Base-by-base conservation (phyloP, 1,140 invertebrate species). In the Rhagoletis pomonella region DNA sequence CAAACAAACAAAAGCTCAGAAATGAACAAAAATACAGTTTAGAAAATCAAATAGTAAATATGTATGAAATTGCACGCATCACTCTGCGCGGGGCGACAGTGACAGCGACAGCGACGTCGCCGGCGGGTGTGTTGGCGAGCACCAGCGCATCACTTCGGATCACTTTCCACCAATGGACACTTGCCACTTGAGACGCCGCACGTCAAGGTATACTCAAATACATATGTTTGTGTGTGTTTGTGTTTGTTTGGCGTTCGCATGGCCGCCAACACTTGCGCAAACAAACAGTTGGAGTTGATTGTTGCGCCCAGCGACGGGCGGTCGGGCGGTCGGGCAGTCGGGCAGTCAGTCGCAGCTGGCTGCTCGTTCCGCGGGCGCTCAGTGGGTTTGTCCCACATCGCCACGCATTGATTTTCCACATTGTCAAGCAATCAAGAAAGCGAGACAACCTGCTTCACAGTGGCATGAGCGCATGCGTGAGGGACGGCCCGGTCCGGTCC, bases 371-470 rank as follows among this genome's bases (percentile, higher is more conserved):
- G 84, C 39, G 81, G 47, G 44, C 44, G 55, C 60, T 44, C 29
- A 47, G 7, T 77, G 67, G 84, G 69, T 86, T 88, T 88, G 88
- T 88, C 88, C 88, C 86, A 88, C 87, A 88, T 88, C 73, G 47
- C 77, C 86, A 87, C 88, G 88, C 88, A 88, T 88, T 88, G 88
- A 88, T 88, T 88, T 88, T 88, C 88, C 88, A 88, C 88, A 87
- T 88, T 88, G 88, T 88, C 88, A 88, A 87, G 87, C 87, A 87
- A 65, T 85, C 88, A 88, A 87, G 88, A 88, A 88, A 88, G 88
- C 88, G 88, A 88, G 87, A 88, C 88, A 87, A 88, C 84, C 55
- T 42, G 58, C 73, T 55, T 81, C 47, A 81, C 14, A 81, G 47
- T 50, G 47, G 73, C 73, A 19, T 55, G 47, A 44, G 19, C 73